Base-by-base conservation (phyloP, 2,797 vertebrate genomes). In the Ficedula albicollis region DNA sequence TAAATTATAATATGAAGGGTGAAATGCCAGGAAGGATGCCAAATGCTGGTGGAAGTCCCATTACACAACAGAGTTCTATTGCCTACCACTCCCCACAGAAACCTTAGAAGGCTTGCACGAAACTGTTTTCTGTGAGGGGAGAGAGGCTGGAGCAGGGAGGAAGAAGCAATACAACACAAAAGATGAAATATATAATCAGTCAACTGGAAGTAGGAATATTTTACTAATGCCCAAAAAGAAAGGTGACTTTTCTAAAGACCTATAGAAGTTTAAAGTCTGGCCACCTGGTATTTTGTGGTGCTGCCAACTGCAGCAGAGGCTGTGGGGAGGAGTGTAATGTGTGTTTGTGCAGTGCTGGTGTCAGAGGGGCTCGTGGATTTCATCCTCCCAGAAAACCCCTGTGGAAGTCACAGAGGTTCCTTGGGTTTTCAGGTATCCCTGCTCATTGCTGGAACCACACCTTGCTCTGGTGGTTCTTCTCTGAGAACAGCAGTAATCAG, bases 1-100 rank as follows among this genome's bases (percentile, higher is more conserved):
- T 98, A 97, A 98, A 98, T 98, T 98, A 97, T 97, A 96, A 97
- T 89, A 95, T 96, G 97, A 97, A 97, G 96, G 97, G 94, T 87
- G 85, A 98, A 97, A 97, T 93, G 96, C 96, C 70, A 92, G 96
- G 79, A 90, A 95, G 92, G 94, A 94, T 94, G 94, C 97, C 97
- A 98, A 97, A 98, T 95, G 72, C 95, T 29, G 39, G 93, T 79
- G 79, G 95, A 97, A 98, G 96, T 97, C 97, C 97, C 97, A 97
- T 97, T 97, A 98, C 97, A 97, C 95, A 97, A 97, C 95, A 97
- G 93, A 90, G 91, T 87, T 96, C 77, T 59, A 95, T 95, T 93
- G 96, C 96, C 21, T 96, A 95, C 94, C 84, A 29, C 84, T 98
- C 96, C 95, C 97, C 70, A 64, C 86, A 97, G 97, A 97, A 97